A percentile compares a stretch with the other conserved stretches of the same genome.
phyloP scores from a whole-genome alignment of 2,888 invertebrate genomes.

The Syrista parreyssii region DNA sequence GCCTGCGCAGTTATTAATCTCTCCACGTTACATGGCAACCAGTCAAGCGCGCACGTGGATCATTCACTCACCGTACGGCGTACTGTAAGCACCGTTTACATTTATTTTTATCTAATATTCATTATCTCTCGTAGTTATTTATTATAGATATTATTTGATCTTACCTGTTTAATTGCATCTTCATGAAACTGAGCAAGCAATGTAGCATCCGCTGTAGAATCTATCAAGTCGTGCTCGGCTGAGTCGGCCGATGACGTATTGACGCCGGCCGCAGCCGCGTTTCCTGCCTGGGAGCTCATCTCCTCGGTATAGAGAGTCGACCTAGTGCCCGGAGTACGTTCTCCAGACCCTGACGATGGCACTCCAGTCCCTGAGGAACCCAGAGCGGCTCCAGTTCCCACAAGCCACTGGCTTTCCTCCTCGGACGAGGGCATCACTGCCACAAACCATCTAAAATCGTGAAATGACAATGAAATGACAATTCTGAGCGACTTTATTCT shows the following conservation, averaged over 20 bases:
- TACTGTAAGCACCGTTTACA: not conserved
- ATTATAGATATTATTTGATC: not conserved
- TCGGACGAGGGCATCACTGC: conserved; percentile 71
- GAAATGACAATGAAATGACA: conserved; percentile 11
- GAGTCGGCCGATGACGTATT: conserved; percentile 56
- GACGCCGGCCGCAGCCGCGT: conserved; percentile 45
- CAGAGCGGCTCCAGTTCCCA: conserved; percentile 51
- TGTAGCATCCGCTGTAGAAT: conserved; percentile 71
- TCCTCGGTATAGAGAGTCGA: conserved; percentile 66
- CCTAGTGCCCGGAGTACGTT: conserved; percentile 42
- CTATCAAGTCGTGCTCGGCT: conserved; percentile 68
- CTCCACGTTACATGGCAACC: not conserved
- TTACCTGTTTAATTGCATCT: conserved; percentile 78
- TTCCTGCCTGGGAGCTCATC: conserved; percentile 61
- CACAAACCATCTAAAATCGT: conserved; percentile 55
- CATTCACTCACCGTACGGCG: not conserved
- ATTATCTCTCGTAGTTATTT: not conserved
- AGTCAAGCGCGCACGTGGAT: not conserved
- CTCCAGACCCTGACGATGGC: conserved; percentile 37
- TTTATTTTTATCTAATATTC: not conserved
- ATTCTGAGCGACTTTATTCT: not conserved
- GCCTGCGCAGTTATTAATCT: not conserved
- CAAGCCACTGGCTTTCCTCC: conserved; percentile 70
- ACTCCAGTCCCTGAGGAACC: conserved; percentile 41
- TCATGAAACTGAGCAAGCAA: conserved; percentile 81